A percentile compares a stretch with the other conserved stretches of the same genome.
These are phyloP conservation scores for Pelagia noctiluca DNA, from an alignment of 30 jellyfish, hydroid and myxozoan genomes.

Conservation along the genomic window DNA sequence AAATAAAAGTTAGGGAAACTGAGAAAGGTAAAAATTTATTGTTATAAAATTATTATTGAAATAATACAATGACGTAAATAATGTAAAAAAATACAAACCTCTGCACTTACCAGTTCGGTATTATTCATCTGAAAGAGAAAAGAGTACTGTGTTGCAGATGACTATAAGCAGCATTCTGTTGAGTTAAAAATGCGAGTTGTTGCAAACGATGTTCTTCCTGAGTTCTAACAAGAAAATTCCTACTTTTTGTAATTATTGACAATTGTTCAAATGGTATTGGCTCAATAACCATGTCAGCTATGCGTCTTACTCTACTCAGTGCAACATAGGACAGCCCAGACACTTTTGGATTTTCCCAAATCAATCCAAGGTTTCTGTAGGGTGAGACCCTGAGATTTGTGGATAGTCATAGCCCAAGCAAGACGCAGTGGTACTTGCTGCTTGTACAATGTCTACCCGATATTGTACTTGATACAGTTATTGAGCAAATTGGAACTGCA, in stretches of 20 bases:
- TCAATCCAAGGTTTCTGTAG: slow-evolving; percentile 66
- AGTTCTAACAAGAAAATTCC: not conserved
- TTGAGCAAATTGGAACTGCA: slow-evolving; percentile 50
- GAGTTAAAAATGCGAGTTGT: slow-evolving; percentile 1
- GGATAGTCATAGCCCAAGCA: slow-evolving; percentile 88
- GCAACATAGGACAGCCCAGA: slow-evolving; percentile 77
- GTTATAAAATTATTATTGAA: too few species aligned
- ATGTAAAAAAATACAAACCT: too few species aligned
- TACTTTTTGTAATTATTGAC: not conserved
- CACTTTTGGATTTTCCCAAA: slow-evolving; percentile 55
- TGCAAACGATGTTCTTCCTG: slow-evolving; percentile 43
- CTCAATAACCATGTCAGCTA: slow-evolving; percentile 38
- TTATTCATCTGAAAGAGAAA: too few species aligned
- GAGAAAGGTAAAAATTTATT: too few species aligned
- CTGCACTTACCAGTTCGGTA: too few species aligned
- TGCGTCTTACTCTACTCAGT: slow-evolving; percentile 53
- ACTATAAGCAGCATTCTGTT: too few species aligned
- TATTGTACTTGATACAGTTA: not conserved
- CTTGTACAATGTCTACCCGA: not conserved
- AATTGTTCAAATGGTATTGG: slow-evolving; percentile 62
- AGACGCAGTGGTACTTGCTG: slow-evolving; percentile 69
- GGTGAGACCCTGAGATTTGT: slow-evolving; percentile 84
- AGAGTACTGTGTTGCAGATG: too few species aligned
- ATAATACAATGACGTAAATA: too few species aligned
- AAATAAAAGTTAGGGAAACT: too few species aligned